phyloP scores from a whole-genome alignment of 2,888 invertebrate genomes.

The Oligia fasciuncula region DNA sequence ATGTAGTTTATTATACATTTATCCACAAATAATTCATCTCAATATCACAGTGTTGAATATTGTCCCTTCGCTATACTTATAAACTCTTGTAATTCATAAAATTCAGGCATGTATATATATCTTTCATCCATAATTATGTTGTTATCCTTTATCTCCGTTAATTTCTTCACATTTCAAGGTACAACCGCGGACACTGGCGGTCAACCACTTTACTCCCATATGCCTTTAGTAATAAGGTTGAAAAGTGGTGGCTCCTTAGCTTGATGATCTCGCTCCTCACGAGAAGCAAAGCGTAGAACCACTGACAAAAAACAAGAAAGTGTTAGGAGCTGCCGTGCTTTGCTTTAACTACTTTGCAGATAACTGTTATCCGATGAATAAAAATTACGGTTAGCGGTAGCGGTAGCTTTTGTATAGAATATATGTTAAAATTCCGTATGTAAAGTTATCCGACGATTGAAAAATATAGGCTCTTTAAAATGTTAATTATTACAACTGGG shows the following conservation, averaged over 20 bases:
- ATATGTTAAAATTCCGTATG: background rate
- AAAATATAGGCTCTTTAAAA: no score
- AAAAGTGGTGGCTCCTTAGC: conserved; percentile 4
- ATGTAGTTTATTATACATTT: background rate
- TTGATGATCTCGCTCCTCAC: conserved; percentile 30
- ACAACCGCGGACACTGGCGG: no score
- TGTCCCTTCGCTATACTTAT: background rate
- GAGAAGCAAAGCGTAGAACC: conserved; percentile 3
- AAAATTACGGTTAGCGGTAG: background rate
- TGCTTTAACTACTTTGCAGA: background rate
- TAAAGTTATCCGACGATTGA: no score
- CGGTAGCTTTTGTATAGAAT: background rate
- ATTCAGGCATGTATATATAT: conserved; percentile 13
- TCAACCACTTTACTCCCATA: no score
- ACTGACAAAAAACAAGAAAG: conserved; percentile 12
- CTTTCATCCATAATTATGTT: conserved; percentile 14
- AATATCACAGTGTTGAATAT: conserved; percentile 6
- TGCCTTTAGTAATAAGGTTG: no score
- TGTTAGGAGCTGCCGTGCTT: background rate
- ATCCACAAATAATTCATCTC: background rate
- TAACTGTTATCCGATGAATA: background rate
- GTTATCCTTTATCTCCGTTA: background rate
- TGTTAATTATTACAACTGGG: no score
- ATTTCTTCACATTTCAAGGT: conserved; percentile 19
- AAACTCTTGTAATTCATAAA: conserved; percentile 9